Evolutionary conservation across 2,888 invertebrate genomes (phyloP).

Genomic region (Ennomos fuscantarius): DNA sequence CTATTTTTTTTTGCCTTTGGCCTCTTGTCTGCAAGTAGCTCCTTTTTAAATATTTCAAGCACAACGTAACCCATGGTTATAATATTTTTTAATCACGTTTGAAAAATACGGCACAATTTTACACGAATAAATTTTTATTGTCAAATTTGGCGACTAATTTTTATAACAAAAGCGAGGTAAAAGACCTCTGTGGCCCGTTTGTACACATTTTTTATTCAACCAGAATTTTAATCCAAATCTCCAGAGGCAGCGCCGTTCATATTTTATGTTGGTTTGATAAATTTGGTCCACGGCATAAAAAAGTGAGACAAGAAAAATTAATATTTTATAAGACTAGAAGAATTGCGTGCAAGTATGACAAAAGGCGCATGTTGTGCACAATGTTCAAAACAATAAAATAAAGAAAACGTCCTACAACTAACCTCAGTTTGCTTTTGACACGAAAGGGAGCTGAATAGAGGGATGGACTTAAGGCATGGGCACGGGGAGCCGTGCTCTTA

Average conservation of each 20-base stretch:
- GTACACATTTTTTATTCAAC: background rate
- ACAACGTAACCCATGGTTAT: too few relatives aligned
- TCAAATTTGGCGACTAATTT: too few relatives aligned
- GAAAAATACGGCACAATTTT: too few relatives aligned
- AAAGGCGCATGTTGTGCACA: constrained; percentile 42
- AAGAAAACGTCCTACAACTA: constrained; percentile 47
- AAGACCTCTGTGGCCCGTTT: background rate
- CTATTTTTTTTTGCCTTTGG: too few relatives aligned
- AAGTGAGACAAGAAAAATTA: constrained; percentile 2
- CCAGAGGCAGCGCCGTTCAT: constrained; percentile 7
- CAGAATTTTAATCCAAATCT: constrained; percentile 13
- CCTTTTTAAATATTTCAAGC: too few relatives aligned
- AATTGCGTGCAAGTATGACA: constrained; percentile 38
- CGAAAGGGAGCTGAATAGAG: constrained; percentile 39
- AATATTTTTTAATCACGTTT: too few relatives aligned
- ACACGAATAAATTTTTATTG: too few relatives aligned
- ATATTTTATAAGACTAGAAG: constrained; percentile 18
- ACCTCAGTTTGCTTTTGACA: constrained; percentile 49
- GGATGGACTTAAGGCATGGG: constrained; percentile 18
- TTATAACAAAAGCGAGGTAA: background rate
- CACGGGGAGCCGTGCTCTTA: too few relatives aligned
- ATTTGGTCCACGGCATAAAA: constrained; percentile 10
- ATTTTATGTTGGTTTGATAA: constrained; percentile 14
- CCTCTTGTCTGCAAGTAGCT: too few relatives aligned
- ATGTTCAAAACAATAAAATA: constrained; percentile 47